Evolutionary conservation across 1,140 invertebrate genomes (phyloP).

Genomic region (Chrysoperla carnea): DNA sequence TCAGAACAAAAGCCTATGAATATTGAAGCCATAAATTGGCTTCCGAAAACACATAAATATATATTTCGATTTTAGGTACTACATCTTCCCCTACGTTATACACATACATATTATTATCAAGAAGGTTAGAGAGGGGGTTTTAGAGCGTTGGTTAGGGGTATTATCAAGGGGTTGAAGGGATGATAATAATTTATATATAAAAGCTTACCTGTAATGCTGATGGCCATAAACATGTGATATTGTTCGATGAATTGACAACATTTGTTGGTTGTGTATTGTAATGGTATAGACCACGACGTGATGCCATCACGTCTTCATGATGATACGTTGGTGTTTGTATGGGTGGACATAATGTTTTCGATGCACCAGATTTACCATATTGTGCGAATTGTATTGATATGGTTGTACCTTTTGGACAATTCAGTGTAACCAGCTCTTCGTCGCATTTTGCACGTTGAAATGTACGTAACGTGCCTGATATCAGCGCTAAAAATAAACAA

Average conservation of each 20-base stretch:
- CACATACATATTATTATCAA: too few relatives aligned
- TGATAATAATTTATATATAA: not conserved
- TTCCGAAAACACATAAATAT: too few relatives aligned
- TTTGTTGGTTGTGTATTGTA: slow-evolving; percentile 10
- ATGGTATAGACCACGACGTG: not conserved
- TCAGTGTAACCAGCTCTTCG: slow-evolving; percentile 62
- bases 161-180: not conserved
- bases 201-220: slow-evolving; percentile 34
- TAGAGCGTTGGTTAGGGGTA: not conserved
- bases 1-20: too few relatives aligned
- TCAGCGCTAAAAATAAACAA: slow-evolving; percentile 40
- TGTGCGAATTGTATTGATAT: slow-evolving; percentile 73
- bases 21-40: too few relatives aligned
- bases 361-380: slow-evolving; percentile 30
- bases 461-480: slow-evolving; percentile 72
- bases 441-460: slow-evolving; percentile 78
- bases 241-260: slow-evolving; percentile 9
- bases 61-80: too few relatives aligned
- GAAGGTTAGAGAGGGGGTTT: too few relatives aligned
- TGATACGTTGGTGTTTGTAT: slow-evolving; percentile 15
- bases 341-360: slow-evolving; percentile 21
- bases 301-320: slow-evolving; percentile 5
- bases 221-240: slow-evolving; percentile 32
- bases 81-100: too few relatives aligned
- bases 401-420: slow-evolving; percentile 70